Evolutionary conservation across 2,113 vertebrate genomes (phyloP).

Genomic region (Pleuronectes platessa): DNA sequence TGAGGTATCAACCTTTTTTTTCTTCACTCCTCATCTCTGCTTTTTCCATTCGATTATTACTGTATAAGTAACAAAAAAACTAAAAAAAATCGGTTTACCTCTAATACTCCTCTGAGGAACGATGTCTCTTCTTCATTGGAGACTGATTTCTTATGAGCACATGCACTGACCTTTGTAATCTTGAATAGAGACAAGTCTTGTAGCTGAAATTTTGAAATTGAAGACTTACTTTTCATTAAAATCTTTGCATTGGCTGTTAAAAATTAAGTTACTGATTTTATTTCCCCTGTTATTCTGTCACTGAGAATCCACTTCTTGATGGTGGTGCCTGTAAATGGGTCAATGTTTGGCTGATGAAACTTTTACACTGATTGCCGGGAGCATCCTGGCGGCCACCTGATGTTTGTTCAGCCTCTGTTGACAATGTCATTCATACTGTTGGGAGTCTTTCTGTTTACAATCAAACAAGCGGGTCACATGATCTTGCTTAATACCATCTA

Average conservation of each 20-base stretch:
- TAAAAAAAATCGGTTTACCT: too few relatives aligned
- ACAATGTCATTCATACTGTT: too few relatives aligned
- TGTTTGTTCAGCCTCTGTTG: too few relatives aligned
- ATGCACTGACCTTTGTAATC: background rate
- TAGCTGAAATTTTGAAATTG: too few relatives aligned
- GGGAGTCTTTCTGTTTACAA: background rate
- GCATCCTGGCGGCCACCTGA: too few relatives aligned
- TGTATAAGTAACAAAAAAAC: background rate
- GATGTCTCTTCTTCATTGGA: background rate
- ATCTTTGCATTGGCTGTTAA: background rate
- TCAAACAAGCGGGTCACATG: background rate
- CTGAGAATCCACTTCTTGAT: background rate
- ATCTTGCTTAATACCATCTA: background rate
- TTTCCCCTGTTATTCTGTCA: background rate
- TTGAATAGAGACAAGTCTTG: background rate
- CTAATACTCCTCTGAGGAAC: background rate
- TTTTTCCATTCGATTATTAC: background rate
- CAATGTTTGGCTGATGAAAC: background rate
- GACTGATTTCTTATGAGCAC: background rate
- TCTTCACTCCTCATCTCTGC: background rate
- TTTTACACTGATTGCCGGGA: too few relatives aligned
- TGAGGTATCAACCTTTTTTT: slow-evolving; percentile 84
- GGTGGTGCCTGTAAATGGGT: background rate
- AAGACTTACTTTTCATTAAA: too few relatives aligned
- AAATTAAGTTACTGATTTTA: background rate